phyloP scores from a whole-genome alignment of 2,888 invertebrate genomes.

The Axea sp. region DNA sequence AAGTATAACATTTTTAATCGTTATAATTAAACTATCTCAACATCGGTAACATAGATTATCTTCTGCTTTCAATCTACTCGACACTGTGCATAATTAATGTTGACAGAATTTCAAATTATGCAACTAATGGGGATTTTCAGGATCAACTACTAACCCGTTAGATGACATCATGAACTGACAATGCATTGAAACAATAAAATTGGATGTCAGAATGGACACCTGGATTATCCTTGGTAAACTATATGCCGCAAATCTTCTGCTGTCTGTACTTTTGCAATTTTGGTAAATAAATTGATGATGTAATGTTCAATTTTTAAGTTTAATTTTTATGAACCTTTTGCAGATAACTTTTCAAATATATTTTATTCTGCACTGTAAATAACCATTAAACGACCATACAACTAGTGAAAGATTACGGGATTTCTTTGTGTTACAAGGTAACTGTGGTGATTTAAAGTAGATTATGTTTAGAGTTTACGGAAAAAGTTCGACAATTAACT shows the following conservation, averaged over 20 bases:
- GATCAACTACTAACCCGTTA: conserved; percentile 74
- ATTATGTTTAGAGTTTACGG: too few relatives aligned
- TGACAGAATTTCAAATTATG: conserved; percentile 66
- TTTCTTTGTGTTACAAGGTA: too few relatives aligned
- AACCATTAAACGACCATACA: too few relatives aligned
- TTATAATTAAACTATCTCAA: not conserved
- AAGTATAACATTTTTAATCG: not conserved
- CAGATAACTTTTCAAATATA: too few relatives aligned
- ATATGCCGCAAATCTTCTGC: conserved; percentile 48
- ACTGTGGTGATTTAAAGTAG: too few relatives aligned
- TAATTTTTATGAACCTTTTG: too few relatives aligned
- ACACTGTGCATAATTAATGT: conserved; percentile 23
- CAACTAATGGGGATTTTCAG: conserved; percentile 75
- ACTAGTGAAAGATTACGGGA: too few relatives aligned
- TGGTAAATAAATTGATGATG: conserved; percentile 65
- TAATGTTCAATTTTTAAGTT: too few relatives aligned
- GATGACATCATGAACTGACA: conserved; percentile 72
- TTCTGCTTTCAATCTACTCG: conserved; percentile 31
- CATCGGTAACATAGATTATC: conserved; percentile 14
- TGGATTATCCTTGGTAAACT: conserved; percentile 55
- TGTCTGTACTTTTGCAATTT: conserved; percentile 69
- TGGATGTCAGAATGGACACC: conserved; percentile 64
- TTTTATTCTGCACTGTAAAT: too few relatives aligned
- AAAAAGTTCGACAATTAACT: too few relatives aligned
- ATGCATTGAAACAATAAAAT: conserved; percentile 67